These are phyloP conservation scores for Ictalurus punctatus DNA, from an alignment of 2,113 vertebrate species.

Conservation along the genomic window DNA sequence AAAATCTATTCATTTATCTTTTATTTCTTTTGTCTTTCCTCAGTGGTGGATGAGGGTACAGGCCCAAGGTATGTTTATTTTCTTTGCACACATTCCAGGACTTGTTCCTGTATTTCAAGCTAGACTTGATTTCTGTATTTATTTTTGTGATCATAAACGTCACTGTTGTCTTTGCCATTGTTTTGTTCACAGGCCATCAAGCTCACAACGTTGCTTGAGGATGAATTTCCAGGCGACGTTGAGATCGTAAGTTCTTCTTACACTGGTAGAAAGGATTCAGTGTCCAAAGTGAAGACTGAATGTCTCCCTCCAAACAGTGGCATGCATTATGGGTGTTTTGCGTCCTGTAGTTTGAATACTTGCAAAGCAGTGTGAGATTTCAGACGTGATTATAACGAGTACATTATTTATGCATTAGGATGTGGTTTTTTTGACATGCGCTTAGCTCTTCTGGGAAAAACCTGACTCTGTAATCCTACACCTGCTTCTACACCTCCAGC, in stretches of 20 bases:
- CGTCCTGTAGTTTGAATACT: neutral
- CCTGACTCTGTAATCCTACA: neutral
- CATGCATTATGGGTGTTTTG: neutral
- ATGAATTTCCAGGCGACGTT: constrained; percentile 59
- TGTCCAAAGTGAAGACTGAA: neutral
- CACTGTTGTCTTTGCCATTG: neutral
- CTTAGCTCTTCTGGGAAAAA: neutral
- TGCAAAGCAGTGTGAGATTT: neutral
- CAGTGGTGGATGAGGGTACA: constrained; percentile 64
- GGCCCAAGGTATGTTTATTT: constrained; percentile 52
- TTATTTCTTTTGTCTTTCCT: neutral
- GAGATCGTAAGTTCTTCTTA: constrained; percentile 55
- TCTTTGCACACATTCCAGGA: neutral
- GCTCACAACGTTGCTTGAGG: constrained; percentile 58
- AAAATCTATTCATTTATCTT: neutral
- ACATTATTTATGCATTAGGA: neutral
- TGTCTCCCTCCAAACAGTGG: neutral
- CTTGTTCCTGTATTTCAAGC: neutral
- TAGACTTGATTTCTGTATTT: neutral
- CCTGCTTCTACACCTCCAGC: neutral
- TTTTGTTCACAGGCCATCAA: constrained; percentile 51
- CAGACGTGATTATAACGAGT: neutral
- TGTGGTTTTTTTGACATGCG: neutral
- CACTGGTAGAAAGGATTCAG: neutral
- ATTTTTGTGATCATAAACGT: neutral